These are phyloP conservation scores for Rhagonycha fulva DNA, from an alignment of 2,888 invertebrate species.

Conservation along the genomic window DNA sequence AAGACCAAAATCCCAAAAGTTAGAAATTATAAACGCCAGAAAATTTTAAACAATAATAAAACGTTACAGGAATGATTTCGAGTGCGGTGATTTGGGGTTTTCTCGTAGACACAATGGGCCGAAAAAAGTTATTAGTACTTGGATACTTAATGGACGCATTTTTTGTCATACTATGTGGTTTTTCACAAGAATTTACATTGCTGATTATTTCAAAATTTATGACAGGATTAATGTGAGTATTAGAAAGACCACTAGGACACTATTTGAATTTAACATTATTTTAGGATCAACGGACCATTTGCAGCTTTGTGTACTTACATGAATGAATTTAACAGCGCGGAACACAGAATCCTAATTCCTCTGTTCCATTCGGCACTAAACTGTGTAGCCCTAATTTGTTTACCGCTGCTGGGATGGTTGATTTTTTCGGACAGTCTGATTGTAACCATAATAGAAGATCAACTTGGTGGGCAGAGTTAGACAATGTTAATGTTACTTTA, in stretches of 20 bases:
- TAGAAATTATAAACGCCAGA: too few relatives aligned
- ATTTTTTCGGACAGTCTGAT: slow-evolving; percentile 67
- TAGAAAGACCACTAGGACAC: neutral
- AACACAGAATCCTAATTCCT: slow-evolving; percentile 67
- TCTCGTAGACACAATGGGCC: slow-evolving; percentile 73
- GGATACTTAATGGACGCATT: slow-evolving; percentile 68
- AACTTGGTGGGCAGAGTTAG: slow-evolving; percentile 3
- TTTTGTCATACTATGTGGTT: slow-evolving; percentile 65
- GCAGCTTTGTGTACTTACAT: slow-evolving; percentile 74
- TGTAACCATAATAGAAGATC: slow-evolving; percentile 37
- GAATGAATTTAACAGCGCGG: slow-evolving; percentile 72
- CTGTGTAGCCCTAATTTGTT: slow-evolving; percentile 64
- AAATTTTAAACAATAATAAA: neutral
- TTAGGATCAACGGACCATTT: slow-evolving; percentile 71
- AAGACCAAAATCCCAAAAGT: neutral
- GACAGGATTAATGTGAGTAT: slow-evolving; percentile 74
- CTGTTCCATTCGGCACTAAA: slow-evolving; percentile 70
- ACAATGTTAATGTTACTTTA: neutral
- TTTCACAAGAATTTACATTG: slow-evolving; percentile 69
- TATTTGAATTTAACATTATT: too few relatives aligned
- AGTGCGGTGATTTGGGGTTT: slow-evolving; percentile 80
- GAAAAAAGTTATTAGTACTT: slow-evolving; percentile 67
- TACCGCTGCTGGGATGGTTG: slow-evolving; percentile 73
- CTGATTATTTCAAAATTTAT: slow-evolving; percentile 73
- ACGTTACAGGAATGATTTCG: slow-evolving; percentile 70